phyloP scores from a whole-genome alignment of 2,113 vertebrate species.

The Agelaius phoeniceus region DNA sequence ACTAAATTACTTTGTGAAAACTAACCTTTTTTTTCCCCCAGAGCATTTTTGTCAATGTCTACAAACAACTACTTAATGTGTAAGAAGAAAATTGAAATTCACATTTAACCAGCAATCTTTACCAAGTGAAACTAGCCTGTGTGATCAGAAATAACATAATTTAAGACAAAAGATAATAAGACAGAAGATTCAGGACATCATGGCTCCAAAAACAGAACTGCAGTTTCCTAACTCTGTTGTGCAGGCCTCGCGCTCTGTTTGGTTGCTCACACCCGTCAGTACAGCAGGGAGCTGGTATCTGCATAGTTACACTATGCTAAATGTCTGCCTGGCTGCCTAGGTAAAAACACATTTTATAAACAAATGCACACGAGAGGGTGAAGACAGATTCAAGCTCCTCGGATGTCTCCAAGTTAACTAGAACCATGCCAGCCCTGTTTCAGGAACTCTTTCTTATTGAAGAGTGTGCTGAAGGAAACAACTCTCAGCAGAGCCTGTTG shows the following conservation, averaged over 20 bases:
- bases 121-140: neutral
- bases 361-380: no score
- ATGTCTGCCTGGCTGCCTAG: neutral
- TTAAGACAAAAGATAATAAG: neutral
- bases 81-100: neutral
- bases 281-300: neutral
- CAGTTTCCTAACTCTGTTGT: neutral
- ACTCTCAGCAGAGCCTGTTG: neutral
- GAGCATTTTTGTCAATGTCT: neutral
- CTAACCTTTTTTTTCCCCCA: neutral
- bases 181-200: neutral
- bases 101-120: neutral
- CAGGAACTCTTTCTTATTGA: neutral
- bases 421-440: neutral
- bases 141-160: neutral
- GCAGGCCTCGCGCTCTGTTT: rapidly evolving
- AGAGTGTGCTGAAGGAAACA: neutral
- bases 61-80: neutral
- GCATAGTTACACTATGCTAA: neutral
- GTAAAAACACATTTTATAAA: neutral
- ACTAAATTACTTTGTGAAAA: neutral
- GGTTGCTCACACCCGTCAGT: neutral
- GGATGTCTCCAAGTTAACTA: neutral
- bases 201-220: neutral
- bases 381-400: neutral